Evolutionary conservation across 2,113 vertebrate species (phyloP).

Genomic region (Herpetotheres cachinnans): DNA sequence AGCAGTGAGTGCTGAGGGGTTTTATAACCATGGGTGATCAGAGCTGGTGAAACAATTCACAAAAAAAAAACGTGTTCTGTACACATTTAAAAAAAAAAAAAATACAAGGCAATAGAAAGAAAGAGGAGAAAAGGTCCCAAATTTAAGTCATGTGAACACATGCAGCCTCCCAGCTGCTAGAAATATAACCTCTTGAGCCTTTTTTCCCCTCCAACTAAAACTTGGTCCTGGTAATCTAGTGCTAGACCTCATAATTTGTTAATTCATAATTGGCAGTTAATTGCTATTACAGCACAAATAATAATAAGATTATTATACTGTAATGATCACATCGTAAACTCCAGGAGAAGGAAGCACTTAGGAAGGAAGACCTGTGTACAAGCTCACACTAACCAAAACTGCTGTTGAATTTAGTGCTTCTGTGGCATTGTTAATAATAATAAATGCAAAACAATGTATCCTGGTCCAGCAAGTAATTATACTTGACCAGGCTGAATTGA

Average conservation of each 20-base stretch:
- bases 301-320: not conserved
- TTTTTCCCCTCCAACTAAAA: not conserved
- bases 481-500: conserved; percentile 8
- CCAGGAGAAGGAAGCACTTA: not conserved
- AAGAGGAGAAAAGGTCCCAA: not conserved
- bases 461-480: conserved; percentile 10
- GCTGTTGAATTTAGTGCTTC: not conserved
- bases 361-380: not conserved
- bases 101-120: not conserved
- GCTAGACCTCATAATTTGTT: not conserved
- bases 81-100: not conserved
- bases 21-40: not conserved
- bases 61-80: not conserved
- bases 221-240: not conserved
- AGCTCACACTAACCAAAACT: not conserved
- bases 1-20: not conserved
- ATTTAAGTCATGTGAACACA: not conserved
- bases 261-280: not conserved
- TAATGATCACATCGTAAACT: not conserved
- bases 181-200: not conserved
- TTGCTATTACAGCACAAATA: not conserved
- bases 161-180: not conserved
- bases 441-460: not conserved
- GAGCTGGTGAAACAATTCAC: not conserved
- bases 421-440: not conserved